Evolutionary conservation across 2,113 vertebrate species (phyloP), one percentile per base, ranked within the genome.

Genomic region (Rhynchomys soricoides): DNA sequence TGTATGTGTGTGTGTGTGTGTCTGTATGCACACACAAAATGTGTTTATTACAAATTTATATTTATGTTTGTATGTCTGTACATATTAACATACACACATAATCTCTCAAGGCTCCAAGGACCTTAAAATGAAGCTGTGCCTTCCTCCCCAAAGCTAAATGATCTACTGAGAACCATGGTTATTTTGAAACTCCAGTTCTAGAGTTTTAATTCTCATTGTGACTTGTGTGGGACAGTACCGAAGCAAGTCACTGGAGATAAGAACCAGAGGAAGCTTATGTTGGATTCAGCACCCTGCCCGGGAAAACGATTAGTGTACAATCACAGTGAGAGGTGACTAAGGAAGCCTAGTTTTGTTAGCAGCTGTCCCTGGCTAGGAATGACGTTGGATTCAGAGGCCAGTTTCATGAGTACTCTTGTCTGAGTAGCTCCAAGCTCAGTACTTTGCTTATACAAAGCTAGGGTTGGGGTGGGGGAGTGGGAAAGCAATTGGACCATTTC

Each of bases 301-400:
- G 94, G 11, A 93, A 94, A 90, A 87, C 79, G 92, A 97, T 97
- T 92, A 98, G 95, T 96, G 92, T 91, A 93, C 89, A 91, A 95
- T 95, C 92, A 86, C 90, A 93, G 89, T 87, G 89, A 92, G 86
- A 95, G 78, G 73, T 77, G 83, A 95, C 90, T 83, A 90, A 89
- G 94, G 94, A 96, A 97, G 92, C 94, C 79, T 62, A 70, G 85
- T 92, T 96, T 95, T 95, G 78, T 95, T 96, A 93, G 93, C 86
- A 95, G 90, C 90, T 96, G 50, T 95, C 89, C 95, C 86, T 91
- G 43, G 95, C 89, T 91, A 89, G 68, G 92, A 95, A 97, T 95
- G 95, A 92, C 29, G 26, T 79, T 89, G 94, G 86, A 94, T 90
- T 71, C 92, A 96, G 90, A 96, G 94, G 86, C 93, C 93, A 95